phyloP scores from a whole-genome alignment of 1,140 invertebrate genomes.

The Drosophila sp. region DNA sequence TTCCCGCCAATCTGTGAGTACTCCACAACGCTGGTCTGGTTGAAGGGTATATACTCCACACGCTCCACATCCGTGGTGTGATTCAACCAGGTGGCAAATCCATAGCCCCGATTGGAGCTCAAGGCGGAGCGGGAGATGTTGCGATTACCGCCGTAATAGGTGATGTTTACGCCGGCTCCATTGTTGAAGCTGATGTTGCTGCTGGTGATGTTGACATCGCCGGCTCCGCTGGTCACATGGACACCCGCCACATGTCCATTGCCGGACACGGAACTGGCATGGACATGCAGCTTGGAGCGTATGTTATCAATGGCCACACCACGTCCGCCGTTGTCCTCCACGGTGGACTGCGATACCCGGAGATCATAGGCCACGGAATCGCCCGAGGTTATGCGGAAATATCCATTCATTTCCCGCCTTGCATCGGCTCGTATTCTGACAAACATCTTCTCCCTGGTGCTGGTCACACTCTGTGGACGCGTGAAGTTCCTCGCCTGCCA shows the following conservation, averaged over 20 bases:
- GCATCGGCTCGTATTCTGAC: slow-evolving; percentile 90
- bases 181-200: slow-evolving; percentile 95
- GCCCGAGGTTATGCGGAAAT: slow-evolving; percentile 91
- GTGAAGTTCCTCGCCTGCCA: slow-evolving; percentile 91
- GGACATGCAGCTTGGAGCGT: slow-evolving; percentile 91
- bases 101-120: slow-evolving; percentile 92
- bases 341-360: slow-evolving; percentile 92
- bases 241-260: slow-evolving; percentile 95
- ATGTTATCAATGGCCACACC: slow-evolving; percentile 95
- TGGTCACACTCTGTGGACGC: slow-evolving; percentile 93
- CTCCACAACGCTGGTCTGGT: slow-evolving; percentile 94
- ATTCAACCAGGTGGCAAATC: slow-evolving; percentile 95
- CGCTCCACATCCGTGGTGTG: slow-evolving; percentile 89
- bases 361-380: slow-evolving; percentile 94
- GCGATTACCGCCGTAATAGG: slow-evolving; percentile 94
- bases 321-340: slow-evolving; percentile 96
- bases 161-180: slow-evolving; percentile 96
- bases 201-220: slow-evolving; percentile 96
- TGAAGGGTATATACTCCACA: slow-evolving; percentile 90
- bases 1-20: slow-evolving; percentile 95
- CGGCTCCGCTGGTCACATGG: slow-evolving; percentile 93
- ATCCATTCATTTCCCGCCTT: slow-evolving; percentile 89
- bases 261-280: slow-evolving; percentile 92
- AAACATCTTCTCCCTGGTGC: slow-evolving; percentile 90
- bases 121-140: slow-evolving; percentile 93